These are phyloP conservation scores for Jacana jacana DNA, from an alignment of 2,113 vertebrate species.

Conservation along the genomic window DNA sequence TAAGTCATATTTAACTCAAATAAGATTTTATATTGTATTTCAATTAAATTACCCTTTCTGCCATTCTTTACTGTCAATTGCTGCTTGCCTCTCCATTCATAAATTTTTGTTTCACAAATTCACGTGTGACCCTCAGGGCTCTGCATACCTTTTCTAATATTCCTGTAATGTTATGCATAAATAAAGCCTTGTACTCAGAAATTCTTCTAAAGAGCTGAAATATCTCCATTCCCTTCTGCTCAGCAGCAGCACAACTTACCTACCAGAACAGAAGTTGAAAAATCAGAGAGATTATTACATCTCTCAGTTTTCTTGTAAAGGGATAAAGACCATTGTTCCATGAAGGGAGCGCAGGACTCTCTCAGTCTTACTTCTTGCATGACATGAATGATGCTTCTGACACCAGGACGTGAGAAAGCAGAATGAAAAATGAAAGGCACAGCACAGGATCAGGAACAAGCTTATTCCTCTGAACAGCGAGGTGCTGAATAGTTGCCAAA, in stretches of 20 bases:
- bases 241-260: neutral
- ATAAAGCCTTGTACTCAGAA: neutral
- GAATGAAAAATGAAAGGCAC: constrained; percentile 12
- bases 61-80: neutral
- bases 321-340: neutral
- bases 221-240: neutral
- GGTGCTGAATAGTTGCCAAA: neutral
- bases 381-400: constrained; percentile 33
- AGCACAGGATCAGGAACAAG: neutral
- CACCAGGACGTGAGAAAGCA: neutral
- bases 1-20: constrained; percentile 20
- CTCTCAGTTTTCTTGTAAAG: neutral
- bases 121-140: neutral
- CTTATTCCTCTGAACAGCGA: neutral
- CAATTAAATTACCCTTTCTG: constrained; percentile 11
- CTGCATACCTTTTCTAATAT: neutral
- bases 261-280: neutral
- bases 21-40: constrained; percentile 53
- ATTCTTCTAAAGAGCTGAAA: neutral
- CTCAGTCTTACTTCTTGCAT: neutral
- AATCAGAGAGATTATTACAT: constrained; percentile 4
- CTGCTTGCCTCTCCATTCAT: constrained; percentile 1
- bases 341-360: neutral
- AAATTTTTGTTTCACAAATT: neutral
- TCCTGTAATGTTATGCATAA: neutral